Percentiles rank a stretch among this genome's conserved stretches.
These are phyloP conservation scores for Hiodon tergisus DNA, from an alignment of 2,113 vertebrate species.

Conservation along the genomic window DNA sequence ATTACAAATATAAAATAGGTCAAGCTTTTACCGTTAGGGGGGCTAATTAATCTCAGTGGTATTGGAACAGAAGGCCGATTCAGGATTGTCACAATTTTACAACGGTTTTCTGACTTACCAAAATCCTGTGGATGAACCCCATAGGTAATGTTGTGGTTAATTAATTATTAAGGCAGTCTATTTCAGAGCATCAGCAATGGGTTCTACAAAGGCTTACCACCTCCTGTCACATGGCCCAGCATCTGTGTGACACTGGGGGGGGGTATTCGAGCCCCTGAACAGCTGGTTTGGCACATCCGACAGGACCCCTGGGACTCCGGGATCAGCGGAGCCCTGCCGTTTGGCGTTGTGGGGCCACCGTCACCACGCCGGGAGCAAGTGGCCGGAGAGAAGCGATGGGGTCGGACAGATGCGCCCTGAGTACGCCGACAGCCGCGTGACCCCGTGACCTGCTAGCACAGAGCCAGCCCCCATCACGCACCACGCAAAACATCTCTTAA, in stretches of 20 bases:
- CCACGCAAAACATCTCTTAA: not conserved
- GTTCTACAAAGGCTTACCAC: conserved; percentile 50
- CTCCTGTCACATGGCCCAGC: conserved; percentile 49
- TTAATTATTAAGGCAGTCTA: conserved; percentile 57
- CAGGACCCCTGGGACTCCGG: conserved; percentile 54
- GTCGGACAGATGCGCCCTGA: conserved; percentile 38
- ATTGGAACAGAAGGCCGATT: conserved; percentile 14
- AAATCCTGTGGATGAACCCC: conserved; percentile 53
- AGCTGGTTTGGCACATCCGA: conserved; percentile 56
- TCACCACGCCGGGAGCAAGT: conserved; percentile 56
- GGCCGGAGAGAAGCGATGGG: conserved; percentile 46
- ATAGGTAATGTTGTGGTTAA: conserved; percentile 53
- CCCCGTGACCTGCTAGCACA: conserved; percentile 44
- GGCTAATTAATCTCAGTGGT: not conserved
- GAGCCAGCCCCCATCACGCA: conserved; percentile 27
- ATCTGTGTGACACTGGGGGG: conserved; percentile 49
- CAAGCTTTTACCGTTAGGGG: not conserved
- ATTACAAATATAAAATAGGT: not conserved
- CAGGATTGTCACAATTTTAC: conserved; percentile 6
- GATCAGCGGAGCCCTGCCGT: conserved; percentile 44
- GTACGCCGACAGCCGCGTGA: conserved; percentile 38
- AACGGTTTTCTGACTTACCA: conserved; percentile 35
- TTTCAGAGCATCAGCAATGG: conserved; percentile 34
- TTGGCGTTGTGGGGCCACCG: conserved; percentile 45
- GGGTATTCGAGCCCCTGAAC: conserved; percentile 45